Conservation (phyloP, 2,797 vertebrate species). For the Sebastes hubbsi region DNA sequence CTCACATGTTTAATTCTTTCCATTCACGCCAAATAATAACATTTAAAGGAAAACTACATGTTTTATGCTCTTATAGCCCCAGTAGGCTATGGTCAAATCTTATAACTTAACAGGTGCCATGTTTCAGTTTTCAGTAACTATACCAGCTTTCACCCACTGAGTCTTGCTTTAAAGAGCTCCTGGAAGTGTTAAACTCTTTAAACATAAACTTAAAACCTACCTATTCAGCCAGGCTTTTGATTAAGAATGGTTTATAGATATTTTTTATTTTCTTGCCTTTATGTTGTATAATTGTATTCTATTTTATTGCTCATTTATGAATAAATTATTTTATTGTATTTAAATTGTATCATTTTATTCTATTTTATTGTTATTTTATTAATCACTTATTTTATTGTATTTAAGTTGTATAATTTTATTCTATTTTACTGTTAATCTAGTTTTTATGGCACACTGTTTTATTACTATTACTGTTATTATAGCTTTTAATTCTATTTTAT, state of each 20-base stretch:
- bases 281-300: too few species aligned
- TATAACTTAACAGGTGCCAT: neutral
- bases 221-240: neutral
- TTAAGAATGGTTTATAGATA: neutral
- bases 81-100: neutral
- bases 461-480: too few species aligned
- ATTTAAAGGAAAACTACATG: constrained; percentile 16
- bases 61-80: neutral
- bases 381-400: too few species aligned
- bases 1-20: constrained; percentile 38
- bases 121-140: neutral
- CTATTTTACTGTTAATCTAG: too few species aligned
- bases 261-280: neutral
- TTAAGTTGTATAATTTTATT: too few species aligned
- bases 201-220: neutral
- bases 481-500: too few species aligned
- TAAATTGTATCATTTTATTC: too few species aligned
- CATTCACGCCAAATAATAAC: constrained; percentile 20
- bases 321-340: too few species aligned
- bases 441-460: too few species aligned
- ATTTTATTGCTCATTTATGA: too few species aligned
- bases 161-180: neutral
- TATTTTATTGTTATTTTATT: too few species aligned
- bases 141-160: neutral
- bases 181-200: neutral